phyloP scores from a whole-genome alignment of 2,113 vertebrate genomes.

The Serinus canaria region DNA sequence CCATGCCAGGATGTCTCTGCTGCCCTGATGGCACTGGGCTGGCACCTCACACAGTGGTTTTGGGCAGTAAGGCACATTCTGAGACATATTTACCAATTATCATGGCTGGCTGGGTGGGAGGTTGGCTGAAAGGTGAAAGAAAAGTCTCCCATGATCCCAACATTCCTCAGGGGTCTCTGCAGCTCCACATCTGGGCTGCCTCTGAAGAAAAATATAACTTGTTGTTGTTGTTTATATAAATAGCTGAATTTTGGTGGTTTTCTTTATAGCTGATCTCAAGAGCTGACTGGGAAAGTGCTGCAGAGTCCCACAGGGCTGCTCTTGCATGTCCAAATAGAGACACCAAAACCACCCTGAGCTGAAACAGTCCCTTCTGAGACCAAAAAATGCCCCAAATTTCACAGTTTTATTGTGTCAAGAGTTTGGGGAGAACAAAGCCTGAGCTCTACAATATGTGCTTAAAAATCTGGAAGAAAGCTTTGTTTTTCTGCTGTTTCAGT shows the following conservation, averaged over 20 bases:
- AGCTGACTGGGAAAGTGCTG: background rate
- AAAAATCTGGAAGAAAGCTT: background rate
- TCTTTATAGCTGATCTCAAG: background rate
- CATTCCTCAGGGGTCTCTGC: background rate
- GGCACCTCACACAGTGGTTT: background rate
- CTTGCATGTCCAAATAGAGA: background rate
- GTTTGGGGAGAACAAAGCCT: background rate
- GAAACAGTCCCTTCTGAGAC: background rate
- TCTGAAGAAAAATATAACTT: background rate
- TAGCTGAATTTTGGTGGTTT: background rate
- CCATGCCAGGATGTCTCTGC: background rate
- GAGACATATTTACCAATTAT: background rate
- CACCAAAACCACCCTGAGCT: background rate
- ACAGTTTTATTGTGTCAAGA: background rate
- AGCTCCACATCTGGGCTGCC: background rate
- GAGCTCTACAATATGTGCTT: background rate
- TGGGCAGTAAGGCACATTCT: background rate
- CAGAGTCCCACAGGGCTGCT: background rate
- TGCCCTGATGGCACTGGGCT: background rate
- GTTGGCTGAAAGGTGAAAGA: background rate
- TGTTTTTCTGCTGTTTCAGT: background rate
- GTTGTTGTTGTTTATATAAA: background rate
- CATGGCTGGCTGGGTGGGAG: too few relatives aligned
- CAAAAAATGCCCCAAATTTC: background rate
- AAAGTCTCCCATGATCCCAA: fast-evolving